Evolutionary conservation across 2,113 vertebrate species (phyloP).

Genomic region (Callospermophilus lateralis): DNA sequence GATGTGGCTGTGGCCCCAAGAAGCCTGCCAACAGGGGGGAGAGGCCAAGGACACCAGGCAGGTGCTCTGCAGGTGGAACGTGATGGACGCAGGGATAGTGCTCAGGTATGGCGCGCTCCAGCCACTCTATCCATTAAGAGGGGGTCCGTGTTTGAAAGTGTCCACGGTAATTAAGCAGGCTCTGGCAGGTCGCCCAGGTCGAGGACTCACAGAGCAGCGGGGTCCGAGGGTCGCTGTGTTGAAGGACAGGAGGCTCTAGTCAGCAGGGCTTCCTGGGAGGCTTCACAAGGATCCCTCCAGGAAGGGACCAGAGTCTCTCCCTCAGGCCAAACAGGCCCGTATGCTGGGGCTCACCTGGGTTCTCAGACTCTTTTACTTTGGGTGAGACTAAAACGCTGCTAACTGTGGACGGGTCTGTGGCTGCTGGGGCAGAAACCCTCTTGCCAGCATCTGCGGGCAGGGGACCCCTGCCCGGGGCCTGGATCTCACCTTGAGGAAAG

Average conservation of each 20-base stretch:
- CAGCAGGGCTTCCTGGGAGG: rapidly evolving
- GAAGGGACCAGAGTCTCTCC: rapidly evolving
- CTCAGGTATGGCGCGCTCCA: not conserved
- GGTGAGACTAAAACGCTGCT: not conserved
- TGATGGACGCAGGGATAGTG: not conserved
- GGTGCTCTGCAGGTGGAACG: rapidly evolving
- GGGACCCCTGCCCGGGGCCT: rapidly evolving
- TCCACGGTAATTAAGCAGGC: conserved; percentile 56
- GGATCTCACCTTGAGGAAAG: not conserved
- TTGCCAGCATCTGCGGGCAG: rapidly evolving
- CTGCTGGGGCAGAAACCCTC: rapidly evolving
- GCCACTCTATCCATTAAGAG: conserved; percentile 52
- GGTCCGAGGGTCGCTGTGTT: not conserved
- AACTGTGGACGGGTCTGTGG: not conserved
- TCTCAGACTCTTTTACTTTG: not conserved
- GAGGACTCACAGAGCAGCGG: not conserved
- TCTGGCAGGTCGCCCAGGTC: not conserved
- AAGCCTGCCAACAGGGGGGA: not conserved
- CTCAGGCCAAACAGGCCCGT: not conserved
- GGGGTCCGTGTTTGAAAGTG: not conserved
- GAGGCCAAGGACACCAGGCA: not conserved
- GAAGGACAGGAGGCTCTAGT: not conserved
- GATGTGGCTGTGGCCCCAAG: not conserved
- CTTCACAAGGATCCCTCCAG: not conserved
- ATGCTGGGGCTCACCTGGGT: rapidly evolving